Conservation (phyloP, 2,797 vertebrate species). For the Melanotaenia pygmaea region DNA sequence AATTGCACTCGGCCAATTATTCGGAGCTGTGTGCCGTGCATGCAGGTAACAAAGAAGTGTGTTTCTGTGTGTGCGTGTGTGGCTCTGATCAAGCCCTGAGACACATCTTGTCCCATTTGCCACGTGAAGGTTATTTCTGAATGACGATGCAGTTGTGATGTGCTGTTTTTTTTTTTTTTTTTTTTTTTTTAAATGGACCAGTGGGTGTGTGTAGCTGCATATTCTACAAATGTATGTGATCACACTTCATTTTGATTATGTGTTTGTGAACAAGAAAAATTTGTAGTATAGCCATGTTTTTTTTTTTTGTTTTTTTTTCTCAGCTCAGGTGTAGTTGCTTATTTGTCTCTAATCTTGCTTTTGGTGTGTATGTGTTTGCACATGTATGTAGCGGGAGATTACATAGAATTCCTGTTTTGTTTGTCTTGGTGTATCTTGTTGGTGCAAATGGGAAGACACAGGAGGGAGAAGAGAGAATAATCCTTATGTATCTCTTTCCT, state of each 20-base stretch:
- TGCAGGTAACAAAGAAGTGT: slow-evolving; percentile 49
- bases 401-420: slow-evolving; percentile 45
- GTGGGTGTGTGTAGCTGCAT: background rate
- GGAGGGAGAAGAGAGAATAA: slow-evolving; percentile 58
- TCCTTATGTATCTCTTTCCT: slow-evolving; percentile 76
- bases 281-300: slow-evolving; percentile 4
- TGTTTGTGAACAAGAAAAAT: background rate
- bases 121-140: slow-evolving; percentile 77
- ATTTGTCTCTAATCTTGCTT: slow-evolving; percentile 25
- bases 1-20: slow-evolving; percentile 66
- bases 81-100: slow-evolving; percentile 64
- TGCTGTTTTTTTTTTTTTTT: too few relatives aligned
- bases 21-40: slow-evolving; percentile 46
- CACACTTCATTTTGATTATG: background rate
- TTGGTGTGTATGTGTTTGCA: background rate
- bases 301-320: slow-evolving; percentile 5
- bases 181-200: slow-evolving; percentile 30
- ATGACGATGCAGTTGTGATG: slow-evolving; percentile 47
- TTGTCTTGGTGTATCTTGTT: slow-evolving; percentile 58
- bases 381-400: slow-evolving; percentile 30
- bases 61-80: slow-evolving; percentile 20
- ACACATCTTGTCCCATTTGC: slow-evolving; percentile 66
- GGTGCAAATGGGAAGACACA: slow-evolving; percentile 61
- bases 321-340: background rate
- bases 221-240: background rate